phyloP scores from a whole-genome alignment of 2,797 vertebrate species.

The Premnoplex brunnescens region DNA sequence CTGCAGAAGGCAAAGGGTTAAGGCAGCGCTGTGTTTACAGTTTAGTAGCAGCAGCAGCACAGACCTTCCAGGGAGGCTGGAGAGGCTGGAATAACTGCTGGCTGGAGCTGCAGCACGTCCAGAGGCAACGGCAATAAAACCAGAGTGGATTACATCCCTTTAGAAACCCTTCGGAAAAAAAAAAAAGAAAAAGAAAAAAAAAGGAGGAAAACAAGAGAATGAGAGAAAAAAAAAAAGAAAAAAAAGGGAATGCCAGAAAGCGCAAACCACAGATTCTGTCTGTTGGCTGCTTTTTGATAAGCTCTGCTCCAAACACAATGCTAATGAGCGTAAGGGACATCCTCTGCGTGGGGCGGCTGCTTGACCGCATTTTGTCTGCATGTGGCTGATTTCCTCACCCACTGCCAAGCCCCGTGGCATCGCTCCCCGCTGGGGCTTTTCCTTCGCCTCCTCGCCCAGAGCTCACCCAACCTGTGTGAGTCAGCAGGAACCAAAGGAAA shows the following conservation, averaged over 20 bases:
- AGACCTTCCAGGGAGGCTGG: conserved; percentile 50
- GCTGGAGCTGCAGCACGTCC: conserved; percentile 61
- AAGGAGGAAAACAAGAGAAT: neutral
- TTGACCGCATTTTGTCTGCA: conserved; percentile 64
- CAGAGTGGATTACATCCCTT: conserved; percentile 61
- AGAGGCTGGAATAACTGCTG: conserved; percentile 60
- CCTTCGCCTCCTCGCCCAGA: conserved; percentile 39
- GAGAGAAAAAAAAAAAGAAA: neutral
- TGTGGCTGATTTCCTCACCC: conserved; percentile 66
- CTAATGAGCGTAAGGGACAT: conserved; percentile 66
- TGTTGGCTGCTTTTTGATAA: conserved; percentile 74
- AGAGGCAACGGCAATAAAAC: conserved; percentile 65
- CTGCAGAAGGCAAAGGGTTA: conserved; percentile 39
- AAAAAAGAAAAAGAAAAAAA: neutral
- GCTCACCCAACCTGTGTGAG: conserved; percentile 56
- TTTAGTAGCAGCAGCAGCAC: conserved; percentile 28
- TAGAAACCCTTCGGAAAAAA: neutral
- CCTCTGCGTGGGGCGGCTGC: conserved; percentile 58
- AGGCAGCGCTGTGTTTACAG: conserved; percentile 40
- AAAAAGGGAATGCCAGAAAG: conserved; percentile 10
- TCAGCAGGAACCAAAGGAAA: conserved; percentile 65
- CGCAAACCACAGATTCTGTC: conserved; percentile 68
- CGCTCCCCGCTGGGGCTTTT: conserved; percentile 52
- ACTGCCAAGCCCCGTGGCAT: conserved; percentile 68
- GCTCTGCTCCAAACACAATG: conserved; percentile 60